These are phyloP conservation scores for Drosophila vallismaia DNA, from an alignment of 2,888 invertebrate species.

Conservation along the genomic window DNA sequence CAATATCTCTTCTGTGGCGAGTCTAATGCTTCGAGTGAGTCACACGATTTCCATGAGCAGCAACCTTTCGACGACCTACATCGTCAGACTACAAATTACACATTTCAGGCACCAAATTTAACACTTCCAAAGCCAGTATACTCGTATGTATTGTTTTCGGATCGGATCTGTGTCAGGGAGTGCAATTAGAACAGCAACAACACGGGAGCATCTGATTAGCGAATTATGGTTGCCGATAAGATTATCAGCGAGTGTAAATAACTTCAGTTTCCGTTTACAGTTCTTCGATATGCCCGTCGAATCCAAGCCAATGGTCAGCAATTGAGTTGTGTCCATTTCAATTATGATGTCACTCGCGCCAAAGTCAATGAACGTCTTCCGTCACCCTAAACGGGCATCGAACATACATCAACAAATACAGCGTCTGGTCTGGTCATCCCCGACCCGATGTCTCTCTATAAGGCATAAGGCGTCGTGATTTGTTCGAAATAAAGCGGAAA, in stretches of 20 bases:
- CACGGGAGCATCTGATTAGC: slow-evolving; percentile 36
- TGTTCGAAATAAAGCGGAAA: slow-evolving; percentile 36
- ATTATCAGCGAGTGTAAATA: slow-evolving; percentile 33
- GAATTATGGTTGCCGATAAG: slow-evolving; percentile 42
- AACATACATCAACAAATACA: slow-evolving; percentile 45
- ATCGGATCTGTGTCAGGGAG: slow-evolving; percentile 39
- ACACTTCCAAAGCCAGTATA: slow-evolving; percentile 54
- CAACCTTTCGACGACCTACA: slow-evolving; percentile 45
- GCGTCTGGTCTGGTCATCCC: slow-evolving; percentile 48
- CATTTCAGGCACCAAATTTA: slow-evolving; percentile 54
- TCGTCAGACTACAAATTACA: slow-evolving; percentile 24
- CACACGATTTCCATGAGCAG: slow-evolving; percentile 26
- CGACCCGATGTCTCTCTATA: slow-evolving; percentile 34
- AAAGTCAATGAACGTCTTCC: slow-evolving; percentile 73
- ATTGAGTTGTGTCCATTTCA: slow-evolving; percentile 46
- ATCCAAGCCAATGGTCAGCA: slow-evolving; percentile 7
- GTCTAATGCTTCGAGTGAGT: slow-evolving; percentile 18
- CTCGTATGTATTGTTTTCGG: slow-evolving; percentile 31
- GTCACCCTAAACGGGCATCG: slow-evolving; percentile 61
- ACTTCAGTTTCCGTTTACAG: slow-evolving; percentile 11
- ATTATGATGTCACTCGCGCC: slow-evolving; percentile 69
- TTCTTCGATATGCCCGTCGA: slow-evolving; percentile 4
- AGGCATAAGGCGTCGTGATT: slow-evolving; percentile 39
- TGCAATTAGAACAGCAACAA: slow-evolving; percentile 63
- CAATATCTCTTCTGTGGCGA: no score